These are phyloP conservation scores for Hypocryptadius cinnamomeus DNA, from an alignment of 2,113 vertebrate genomes.

Conservation along the genomic window DNA sequence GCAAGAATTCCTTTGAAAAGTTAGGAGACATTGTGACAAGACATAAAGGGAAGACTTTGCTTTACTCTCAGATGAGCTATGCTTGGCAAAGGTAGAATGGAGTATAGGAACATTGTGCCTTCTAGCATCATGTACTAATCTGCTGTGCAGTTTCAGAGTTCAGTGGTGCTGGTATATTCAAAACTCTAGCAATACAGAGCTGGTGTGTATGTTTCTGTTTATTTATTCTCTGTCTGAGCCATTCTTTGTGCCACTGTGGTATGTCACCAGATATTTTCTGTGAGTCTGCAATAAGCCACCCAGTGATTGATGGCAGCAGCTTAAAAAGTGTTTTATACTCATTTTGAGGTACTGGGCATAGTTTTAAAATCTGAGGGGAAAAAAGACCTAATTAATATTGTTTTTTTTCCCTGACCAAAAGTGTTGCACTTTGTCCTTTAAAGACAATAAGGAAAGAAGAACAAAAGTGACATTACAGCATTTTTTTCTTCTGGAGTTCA, in stretches of 20 bases:
- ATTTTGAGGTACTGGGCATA: background rate
- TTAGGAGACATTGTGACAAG: background rate
- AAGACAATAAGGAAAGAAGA: background rate
- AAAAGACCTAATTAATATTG: background rate
- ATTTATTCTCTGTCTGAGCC: background rate
- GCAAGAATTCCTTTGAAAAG: background rate
- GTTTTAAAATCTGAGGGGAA: background rate
- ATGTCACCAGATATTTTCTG: background rate
- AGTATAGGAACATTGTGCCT: background rate
- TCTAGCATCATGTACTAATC: no score
- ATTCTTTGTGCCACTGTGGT: background rate
- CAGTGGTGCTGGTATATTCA: accelerated
- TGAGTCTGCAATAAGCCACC: background rate
- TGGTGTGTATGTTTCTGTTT: background rate
- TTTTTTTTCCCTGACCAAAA: background rate
- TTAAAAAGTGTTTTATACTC: background rate
- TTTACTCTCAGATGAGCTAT: background rate
- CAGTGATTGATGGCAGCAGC: background rate
- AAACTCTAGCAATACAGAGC: background rate
- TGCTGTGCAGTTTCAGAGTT: background rate
- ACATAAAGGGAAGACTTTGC: background rate
- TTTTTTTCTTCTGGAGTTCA: background rate
- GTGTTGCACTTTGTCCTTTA: background rate
- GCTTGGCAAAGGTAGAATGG: background rate
- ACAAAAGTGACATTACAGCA: background rate